phyloP scores from a whole-genome alignment of 1,140 invertebrate species.

The Philotrypesis tridentata region DNA sequence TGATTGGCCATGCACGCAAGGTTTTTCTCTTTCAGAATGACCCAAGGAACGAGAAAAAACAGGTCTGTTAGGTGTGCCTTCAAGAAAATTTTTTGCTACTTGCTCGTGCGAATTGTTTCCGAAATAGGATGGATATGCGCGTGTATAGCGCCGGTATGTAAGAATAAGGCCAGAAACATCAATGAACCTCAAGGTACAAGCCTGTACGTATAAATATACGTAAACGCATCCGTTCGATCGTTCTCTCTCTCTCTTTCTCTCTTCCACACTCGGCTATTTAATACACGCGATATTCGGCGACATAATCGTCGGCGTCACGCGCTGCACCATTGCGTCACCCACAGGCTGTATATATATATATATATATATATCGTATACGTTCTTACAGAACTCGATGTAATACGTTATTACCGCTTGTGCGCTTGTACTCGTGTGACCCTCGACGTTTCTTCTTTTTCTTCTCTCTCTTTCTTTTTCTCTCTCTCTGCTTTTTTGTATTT shows the following conservation, averaged over 20 bases:
- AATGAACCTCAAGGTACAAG: constrained; percentile 25
- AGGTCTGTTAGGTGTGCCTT: too few relatives aligned
- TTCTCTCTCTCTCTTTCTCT: background rate
- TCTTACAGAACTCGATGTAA: background rate
- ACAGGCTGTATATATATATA: background rate
- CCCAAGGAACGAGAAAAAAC: too few relatives aligned
- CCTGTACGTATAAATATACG: background rate
- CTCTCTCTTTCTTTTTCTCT: too few relatives aligned
- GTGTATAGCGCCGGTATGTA: too few relatives aligned
- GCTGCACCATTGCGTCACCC: background rate
- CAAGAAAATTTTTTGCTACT: too few relatives aligned
- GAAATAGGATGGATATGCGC: too few relatives aligned
- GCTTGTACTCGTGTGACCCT: background rate
- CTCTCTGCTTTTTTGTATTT: background rate
- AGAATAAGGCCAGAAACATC: constrained; percentile 9
- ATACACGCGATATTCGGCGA: background rate
- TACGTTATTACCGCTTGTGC: background rate
- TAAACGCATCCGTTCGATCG: background rate
- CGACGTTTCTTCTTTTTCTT: background rate
- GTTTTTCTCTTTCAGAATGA: too few relatives aligned
- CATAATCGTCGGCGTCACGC: constrained; percentile 1
- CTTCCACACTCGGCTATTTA: background rate
- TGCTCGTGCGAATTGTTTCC: too few relatives aligned
- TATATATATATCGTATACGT: too few relatives aligned
- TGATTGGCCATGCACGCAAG: too few relatives aligned